Evolutionary conservation across 1,140 invertebrate genomes (phyloP), one percentile per base, ranked within the genome.

Genomic region (Probaryconus sp.): DNA sequence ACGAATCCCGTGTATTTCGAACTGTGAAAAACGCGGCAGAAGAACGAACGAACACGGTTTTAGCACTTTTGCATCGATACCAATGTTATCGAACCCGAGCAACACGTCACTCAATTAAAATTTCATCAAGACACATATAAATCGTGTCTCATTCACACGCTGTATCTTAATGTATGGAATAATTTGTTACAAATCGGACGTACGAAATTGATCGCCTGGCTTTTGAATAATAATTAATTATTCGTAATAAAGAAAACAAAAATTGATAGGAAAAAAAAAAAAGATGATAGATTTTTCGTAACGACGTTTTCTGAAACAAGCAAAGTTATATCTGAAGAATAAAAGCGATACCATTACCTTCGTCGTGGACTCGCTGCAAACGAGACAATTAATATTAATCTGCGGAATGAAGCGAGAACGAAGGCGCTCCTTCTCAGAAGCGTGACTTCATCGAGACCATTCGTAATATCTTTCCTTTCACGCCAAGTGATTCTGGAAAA

Each of bases 321-420:
- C 9, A 30, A 9, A 2, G 9, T 30, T 30, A 20, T 6, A 51
- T 14, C 33, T 11, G 38, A 60, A 65, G 48, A 65, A 78, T 65
- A 69, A 26, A 35, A 38, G 14, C 30, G 30, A 43, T 61, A 64
- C 17, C 33, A 63, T 63, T 65, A 61, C 37, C 50, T 53, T 42
- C 18, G 18, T 42, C 58, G 24, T 2, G n/a, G 40, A 18, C 40
- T 14, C 33, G 48, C 43, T 33, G 51, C 47, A 65, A 80, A 80
- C 78, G 76, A 78, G 65, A 71, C 71, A 77, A 79, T 79, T 77
- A 75, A 75, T 75, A 75, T 72, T 60, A 74, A 79, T 72, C 45
- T 47, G 45, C 40, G 38, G 63, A 76, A 78, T 72, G 28, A 63
- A 65, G 72, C 43, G 38, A 50, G 51, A 65, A 64, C 37, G 53